phyloP scores from a whole-genome alignment of 2,797 vertebrate genomes.

The Channa striata region DNA sequence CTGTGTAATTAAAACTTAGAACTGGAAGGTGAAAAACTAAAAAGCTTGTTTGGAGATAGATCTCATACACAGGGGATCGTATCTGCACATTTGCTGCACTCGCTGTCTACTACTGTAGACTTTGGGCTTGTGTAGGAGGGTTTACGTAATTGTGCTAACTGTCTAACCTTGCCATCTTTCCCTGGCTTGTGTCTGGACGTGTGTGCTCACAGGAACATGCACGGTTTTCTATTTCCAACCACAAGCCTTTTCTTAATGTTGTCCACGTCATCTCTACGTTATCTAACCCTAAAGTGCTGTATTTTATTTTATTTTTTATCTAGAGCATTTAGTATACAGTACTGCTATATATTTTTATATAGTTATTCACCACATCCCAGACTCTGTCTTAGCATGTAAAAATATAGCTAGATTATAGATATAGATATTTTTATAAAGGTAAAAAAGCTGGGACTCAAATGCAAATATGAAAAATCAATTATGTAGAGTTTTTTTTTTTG shows the following conservation, averaged over 20 bases:
- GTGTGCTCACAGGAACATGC: not conserved
- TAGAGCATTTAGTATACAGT: too few relatives aligned
- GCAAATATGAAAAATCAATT: not conserved
- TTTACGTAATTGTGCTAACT: slow-evolving; percentile 58
- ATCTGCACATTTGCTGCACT: too few relatives aligned
- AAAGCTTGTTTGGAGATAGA: slow-evolving; percentile 17
- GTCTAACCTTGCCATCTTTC: slow-evolving; percentile 47
- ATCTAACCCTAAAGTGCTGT: too few relatives aligned
- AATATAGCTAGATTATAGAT: too few relatives aligned
- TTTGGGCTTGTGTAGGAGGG: slow-evolving; percentile 39
- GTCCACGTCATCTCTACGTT: too few relatives aligned
- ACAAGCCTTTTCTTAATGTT: slow-evolving; percentile 5
- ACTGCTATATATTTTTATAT: too few relatives aligned
- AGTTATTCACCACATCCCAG: too few relatives aligned
- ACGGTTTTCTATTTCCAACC: slow-evolving; percentile 25
- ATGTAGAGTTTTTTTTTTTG: not conserved
- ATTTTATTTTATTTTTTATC: too few relatives aligned
- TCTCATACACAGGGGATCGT: not conserved
- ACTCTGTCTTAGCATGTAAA: too few relatives aligned
- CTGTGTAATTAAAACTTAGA: not conserved
- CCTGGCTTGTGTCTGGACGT: slow-evolving; percentile 4
- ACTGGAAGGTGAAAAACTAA: too few relatives aligned
- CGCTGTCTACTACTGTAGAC: not conserved
- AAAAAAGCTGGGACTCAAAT: too few relatives aligned
- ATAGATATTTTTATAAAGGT: too few relatives aligned